phyloP scores from a whole-genome alignment of 2,113 vertebrate genomes.

The Entelurus aequoreus region DNA sequence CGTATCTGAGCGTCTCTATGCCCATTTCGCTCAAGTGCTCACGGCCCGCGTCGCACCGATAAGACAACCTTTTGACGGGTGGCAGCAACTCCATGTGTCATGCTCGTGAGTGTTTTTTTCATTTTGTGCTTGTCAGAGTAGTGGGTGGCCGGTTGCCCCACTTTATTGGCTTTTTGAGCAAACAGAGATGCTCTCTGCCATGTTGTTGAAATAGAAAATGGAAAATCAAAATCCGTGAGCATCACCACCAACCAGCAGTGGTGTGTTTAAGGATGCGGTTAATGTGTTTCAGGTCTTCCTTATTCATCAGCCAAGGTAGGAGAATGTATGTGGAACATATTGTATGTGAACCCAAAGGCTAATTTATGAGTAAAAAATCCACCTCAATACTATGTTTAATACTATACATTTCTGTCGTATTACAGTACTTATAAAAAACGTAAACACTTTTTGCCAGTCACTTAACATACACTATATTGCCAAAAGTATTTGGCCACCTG shows the following conservation, averaged over 20 bases:
- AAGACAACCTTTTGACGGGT: constrained; percentile 66
- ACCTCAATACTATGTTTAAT: not conserved
- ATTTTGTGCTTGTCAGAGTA: constrained; percentile 52
- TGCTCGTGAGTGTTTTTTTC: constrained; percentile 60
- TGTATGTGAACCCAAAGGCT: constrained; percentile 9
- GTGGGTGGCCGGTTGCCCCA: constrained; percentile 50
- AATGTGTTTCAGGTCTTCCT: constrained; percentile 11
- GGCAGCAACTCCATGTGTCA: constrained; percentile 59
- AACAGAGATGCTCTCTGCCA: constrained; percentile 40
- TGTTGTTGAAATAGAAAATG: constrained; percentile 41
- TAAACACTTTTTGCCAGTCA: not conserved
- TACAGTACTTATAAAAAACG: not conserved
- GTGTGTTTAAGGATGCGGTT: constrained; percentile 20
- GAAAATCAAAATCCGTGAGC: constrained; percentile 29
- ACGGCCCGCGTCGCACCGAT: constrained; percentile 46
- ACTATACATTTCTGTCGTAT: not conserved
- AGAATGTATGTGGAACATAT: constrained; percentile 13
- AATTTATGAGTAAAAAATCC: not conserved
- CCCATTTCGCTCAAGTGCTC: constrained; percentile 62
- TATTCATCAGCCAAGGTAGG: constrained; percentile 15
- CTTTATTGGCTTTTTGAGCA: constrained; percentile 50
- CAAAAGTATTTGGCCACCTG: too few species aligned
- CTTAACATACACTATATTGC: too few species aligned
- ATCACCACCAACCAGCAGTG: constrained; percentile 19
- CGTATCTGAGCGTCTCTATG: constrained; percentile 55